Evolutionary conservation across 2,113 vertebrate species (phyloP).

Genomic region (Cheilinus undulatus): DNA sequence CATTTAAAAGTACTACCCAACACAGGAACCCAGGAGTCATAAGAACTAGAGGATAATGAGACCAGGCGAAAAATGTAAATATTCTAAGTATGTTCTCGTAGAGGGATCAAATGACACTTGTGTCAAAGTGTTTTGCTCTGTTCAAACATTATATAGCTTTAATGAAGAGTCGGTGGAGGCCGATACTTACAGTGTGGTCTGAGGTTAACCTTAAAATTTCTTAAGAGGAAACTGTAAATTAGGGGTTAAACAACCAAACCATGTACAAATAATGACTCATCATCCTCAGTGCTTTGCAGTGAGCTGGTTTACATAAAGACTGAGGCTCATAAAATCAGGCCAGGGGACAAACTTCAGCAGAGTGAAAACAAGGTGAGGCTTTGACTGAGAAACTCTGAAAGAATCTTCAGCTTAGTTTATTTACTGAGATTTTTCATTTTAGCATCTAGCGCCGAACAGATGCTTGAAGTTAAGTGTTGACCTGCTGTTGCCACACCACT

Average conservation of each 20-base stretch:
- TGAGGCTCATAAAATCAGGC: not conserved
- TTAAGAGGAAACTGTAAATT: not conserved
- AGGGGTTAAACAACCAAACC: not conserved
- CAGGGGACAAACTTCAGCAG: not conserved
- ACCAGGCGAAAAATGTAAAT: no score
- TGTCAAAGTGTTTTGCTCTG: not conserved
- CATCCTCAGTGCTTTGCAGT: not conserved
- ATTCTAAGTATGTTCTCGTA: not conserved
- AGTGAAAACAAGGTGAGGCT: constrained; percentile 14
- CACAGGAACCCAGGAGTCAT: no score
- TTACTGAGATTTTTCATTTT: constrained; percentile 28
- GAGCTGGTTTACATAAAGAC: constrained; percentile 17
- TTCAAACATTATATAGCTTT: not conserved
- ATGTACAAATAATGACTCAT: not conserved
- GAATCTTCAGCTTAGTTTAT: constrained; percentile 25
- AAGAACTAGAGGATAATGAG: no score
- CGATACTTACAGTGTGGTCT: not conserved
- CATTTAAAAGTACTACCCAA: no score
- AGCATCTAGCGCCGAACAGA: constrained; percentile 31
- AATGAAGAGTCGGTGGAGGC: not conserved
- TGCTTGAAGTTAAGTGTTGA: constrained; percentile 13
- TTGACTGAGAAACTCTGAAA: constrained; percentile 20
- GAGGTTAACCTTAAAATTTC: not conserved
- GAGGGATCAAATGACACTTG: not conserved
- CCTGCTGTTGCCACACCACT: constrained; percentile 30